Percentiles rank a stretch among this genome's conserved stretches.
Conservation (phyloP, 2,888 invertebrate genomes). For the Campoletis raptor region DNA sequence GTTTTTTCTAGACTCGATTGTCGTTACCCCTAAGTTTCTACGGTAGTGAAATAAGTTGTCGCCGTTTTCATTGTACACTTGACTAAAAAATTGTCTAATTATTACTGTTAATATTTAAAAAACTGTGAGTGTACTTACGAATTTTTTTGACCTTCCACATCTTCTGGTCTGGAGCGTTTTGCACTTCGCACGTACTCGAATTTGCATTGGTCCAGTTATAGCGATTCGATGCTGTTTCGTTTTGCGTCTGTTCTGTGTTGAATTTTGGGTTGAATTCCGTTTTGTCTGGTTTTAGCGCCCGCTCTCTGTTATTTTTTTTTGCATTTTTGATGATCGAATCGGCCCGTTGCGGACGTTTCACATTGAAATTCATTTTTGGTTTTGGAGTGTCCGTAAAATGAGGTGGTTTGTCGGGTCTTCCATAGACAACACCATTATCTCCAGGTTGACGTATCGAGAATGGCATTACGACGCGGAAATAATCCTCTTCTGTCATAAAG, state of each 20-base stretch:
- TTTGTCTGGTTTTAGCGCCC: no score
- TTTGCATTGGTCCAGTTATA: not conserved
- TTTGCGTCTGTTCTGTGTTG: not conserved
- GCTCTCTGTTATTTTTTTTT: not conserved
- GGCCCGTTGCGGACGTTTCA: not conserved
- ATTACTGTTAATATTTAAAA: not conserved
- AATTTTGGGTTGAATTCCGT: not conserved
- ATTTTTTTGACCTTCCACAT: constrained; percentile 2
- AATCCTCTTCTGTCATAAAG: no score
- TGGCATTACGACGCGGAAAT: no score
- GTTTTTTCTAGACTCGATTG: not conserved
- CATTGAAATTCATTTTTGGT: no score
- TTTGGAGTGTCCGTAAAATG: no score
- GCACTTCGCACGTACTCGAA: not conserved
- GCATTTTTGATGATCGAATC: no score
- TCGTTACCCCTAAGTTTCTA: not conserved
- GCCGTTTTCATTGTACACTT: not conserved
- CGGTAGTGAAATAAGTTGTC: not conserved
- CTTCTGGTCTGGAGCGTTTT: not conserved
- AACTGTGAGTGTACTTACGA: constrained; percentile 25
- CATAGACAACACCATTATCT: no score
- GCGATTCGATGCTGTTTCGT: not conserved
- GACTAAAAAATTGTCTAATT: not conserved
- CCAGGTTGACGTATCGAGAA: no score
- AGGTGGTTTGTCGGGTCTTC: no score